Evolutionary conservation across 2,113 vertebrate genomes (phyloP).

Genomic region (Antigone vipio): DNA sequence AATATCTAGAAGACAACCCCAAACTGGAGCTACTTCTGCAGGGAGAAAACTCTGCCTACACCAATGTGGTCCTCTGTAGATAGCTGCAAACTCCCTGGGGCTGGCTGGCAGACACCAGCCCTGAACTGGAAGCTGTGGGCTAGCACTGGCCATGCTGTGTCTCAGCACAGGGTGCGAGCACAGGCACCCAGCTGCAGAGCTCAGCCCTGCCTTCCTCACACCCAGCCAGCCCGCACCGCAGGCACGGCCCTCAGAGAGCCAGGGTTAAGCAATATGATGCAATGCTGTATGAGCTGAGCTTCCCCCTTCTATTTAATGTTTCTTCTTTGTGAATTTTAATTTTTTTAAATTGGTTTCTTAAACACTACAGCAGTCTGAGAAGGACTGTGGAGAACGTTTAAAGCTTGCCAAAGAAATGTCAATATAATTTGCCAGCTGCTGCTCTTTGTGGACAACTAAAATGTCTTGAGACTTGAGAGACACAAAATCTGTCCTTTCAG

Average conservation of each 20-base stretch:
- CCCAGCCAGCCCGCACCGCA: rapidly evolving
- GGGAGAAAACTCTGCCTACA: background rate
- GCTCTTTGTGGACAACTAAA: background rate
- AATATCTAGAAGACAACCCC: background rate
- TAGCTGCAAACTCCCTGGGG: background rate
- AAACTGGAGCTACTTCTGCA: background rate
- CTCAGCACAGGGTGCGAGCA: background rate
- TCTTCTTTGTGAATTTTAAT: background rate
- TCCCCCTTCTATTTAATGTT: background rate
- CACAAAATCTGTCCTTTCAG: background rate
- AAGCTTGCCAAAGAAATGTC: background rate
- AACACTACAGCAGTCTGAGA: background rate
- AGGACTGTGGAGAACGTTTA: background rate
- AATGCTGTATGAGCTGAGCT: background rate
- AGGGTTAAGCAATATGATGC: background rate
- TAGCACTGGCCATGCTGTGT: rapidly evolving
- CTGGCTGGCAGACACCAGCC: background rate
- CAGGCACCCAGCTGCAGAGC: rapidly evolving
- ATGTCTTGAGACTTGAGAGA: background rate
- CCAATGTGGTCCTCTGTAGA: background rate
- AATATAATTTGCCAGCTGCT: background rate
- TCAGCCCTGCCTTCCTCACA: background rate
- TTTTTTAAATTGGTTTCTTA: background rate
- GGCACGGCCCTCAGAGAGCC: background rate
- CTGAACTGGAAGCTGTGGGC: background rate